Evolutionary conservation across 2,797 vertebrate species (phyloP), one percentile per base, ranked within the genome.

Genomic region (Sebastes glaucus): DNA sequence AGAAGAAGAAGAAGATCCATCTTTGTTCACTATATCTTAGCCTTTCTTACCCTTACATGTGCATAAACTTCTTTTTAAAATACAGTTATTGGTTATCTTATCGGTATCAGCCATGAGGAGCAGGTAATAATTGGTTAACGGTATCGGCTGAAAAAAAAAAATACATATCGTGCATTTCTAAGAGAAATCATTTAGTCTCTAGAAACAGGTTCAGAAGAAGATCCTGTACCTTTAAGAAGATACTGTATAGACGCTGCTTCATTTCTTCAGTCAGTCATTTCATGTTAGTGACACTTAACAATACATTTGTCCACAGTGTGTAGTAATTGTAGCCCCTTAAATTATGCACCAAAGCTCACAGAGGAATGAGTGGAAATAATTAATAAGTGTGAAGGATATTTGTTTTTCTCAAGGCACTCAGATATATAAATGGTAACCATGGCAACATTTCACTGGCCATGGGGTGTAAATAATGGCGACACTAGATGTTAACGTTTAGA

Each of bases 391-490:
- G 28, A 52, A 77, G 25, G 20, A 73, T 57, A 71, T 49, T 59
- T 62, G 11, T 67, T 25, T 16, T 52, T 60, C 33, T 62, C 2
- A 11, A 33, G 27, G 25, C 28, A 27, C 10, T 27, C 33, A 18
- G 11, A 64, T 61, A 52, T 66, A 72, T 60, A 67, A 71, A 71
- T 33, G 23, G 64, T 53, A 68, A 81, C 78, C 63, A 77, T 76
- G 61, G 66, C 27, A 79, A 81, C 65, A 14, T 65, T 70, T 62
- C 32, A 46, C 7, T 46, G 11, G 28, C 38, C 18, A 30, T 42
- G 13, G 20, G 27, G 46, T 35, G n/a, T 75, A 49, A 46, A 79
- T n/a, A 13, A 49, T 30, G 9, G 20, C 1, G 1, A 42, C 5
- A 22, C 23, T n/a, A 74, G 18, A 62, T 23, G 30, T 65, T 57